These are phyloP conservation scores for Craterocephalus amniculus DNA, from an alignment of 2,797 vertebrate genomes.

Conservation along the genomic window DNA sequence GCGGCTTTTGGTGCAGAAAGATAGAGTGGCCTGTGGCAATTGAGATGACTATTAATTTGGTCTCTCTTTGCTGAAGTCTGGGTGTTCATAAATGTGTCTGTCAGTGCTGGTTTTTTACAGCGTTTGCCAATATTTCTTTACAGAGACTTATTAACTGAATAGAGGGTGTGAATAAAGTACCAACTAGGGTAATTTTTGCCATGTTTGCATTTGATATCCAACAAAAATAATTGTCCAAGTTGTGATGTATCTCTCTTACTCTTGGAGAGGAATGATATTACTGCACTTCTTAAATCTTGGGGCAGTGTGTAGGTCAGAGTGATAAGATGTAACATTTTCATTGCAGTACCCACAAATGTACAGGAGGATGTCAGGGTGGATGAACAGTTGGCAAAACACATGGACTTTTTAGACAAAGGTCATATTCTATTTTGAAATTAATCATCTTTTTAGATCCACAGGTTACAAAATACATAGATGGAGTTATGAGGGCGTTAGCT, in stretches of 20 bases:
- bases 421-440: neutral
- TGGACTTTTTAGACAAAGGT: neutral
- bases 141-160: constrained; percentile 5
- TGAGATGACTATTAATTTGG: constrained; percentile 62
- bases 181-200: neutral
- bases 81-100: constrained; percentile 2
- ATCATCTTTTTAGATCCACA: neutral
- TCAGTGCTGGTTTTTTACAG: constrained; percentile 25
- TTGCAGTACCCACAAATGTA: no score
- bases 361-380: neutral
- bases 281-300: neutral
- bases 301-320: neutral
- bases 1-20: constrained; percentile 33
- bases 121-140: constrained; percentile 21
- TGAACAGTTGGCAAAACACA: neutral
- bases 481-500: no score
- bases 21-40: constrained; percentile 17
- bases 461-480: no score
- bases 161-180: neutral
- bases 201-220: neutral
- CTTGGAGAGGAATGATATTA: neutral
- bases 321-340: neutral
- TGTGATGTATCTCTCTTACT: no score
- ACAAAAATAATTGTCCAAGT: neutral
- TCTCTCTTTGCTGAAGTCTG: constrained; percentile 46